These are phyloP conservation scores for Cheiracanthium punctorium DNA, from an alignment of 2,888 invertebrate genomes.

Conservation along the genomic window DNA sequence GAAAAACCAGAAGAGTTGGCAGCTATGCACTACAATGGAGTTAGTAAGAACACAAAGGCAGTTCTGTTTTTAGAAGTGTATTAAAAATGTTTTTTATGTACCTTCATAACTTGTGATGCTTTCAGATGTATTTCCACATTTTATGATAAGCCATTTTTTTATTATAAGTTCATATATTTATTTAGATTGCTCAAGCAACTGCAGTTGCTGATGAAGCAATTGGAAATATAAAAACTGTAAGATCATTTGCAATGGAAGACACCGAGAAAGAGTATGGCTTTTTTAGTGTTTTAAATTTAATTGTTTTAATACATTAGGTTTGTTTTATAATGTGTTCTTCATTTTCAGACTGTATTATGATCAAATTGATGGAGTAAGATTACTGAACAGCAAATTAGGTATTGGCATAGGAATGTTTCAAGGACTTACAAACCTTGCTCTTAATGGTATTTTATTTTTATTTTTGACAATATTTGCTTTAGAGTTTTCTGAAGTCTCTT, in stretches of 20 bases:
- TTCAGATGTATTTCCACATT: too few species aligned
- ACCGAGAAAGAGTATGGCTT: constrained; percentile 81
- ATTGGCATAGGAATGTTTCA: constrained; percentile 93
- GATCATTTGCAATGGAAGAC: constrained; percentile 94
- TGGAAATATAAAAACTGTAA: constrained; percentile 93
- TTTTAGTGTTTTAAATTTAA: not conserved
- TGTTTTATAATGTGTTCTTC: not conserved
- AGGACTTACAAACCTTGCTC: constrained; percentile 78
- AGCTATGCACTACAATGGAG: too few species aligned
- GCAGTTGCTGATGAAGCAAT: constrained; percentile 94
- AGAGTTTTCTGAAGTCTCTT: too few species aligned
- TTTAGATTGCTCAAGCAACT: constrained; percentile 87
- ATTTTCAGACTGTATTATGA: constrained; percentile 77
- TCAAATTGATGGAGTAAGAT: constrained; percentile 85
- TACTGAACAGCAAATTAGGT: constrained; percentile 86
- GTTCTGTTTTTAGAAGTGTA: too few species aligned
- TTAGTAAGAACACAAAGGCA: too few species aligned
- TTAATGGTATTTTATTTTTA: too few species aligned
- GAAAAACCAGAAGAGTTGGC: too few species aligned
- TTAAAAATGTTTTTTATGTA: too few species aligned
- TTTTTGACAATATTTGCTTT: too few species aligned
- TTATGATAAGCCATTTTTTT: not conserved
- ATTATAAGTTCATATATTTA: not conserved
- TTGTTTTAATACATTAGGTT: too few species aligned
- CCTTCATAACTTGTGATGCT: too few species aligned